phyloP scores from a whole-genome alignment of 2,888 invertebrate species.

The Spodoptera littoralis region DNA sequence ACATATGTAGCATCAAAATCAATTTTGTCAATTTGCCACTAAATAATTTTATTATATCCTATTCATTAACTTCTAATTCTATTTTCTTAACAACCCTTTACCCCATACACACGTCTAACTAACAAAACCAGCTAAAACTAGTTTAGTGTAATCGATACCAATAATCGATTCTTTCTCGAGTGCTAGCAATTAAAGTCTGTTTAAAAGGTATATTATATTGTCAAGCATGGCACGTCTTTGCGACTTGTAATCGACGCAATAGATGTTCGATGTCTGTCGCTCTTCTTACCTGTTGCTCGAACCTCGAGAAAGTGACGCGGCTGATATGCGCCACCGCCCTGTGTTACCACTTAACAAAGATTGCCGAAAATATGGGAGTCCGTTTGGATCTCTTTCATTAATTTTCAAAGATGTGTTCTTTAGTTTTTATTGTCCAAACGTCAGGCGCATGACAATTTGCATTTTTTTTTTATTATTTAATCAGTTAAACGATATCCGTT shows the following conservation, averaged over 20 bases:
- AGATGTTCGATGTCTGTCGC: slow-evolving; percentile 45
- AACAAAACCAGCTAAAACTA: slow-evolving; percentile 21
- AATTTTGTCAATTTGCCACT: not conserved
- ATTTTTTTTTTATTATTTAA: no score
- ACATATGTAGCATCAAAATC: no score
- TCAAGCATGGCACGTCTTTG: slow-evolving; percentile 57
- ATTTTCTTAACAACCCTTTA: slow-evolving; percentile 13
- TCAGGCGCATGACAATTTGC: no score
- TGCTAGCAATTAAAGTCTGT: slow-evolving; percentile 38
- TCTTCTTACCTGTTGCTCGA: slow-evolving; percentile 85
- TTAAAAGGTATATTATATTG: slow-evolving; percentile 27
- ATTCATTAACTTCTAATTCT: not conserved
- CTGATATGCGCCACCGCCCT: slow-evolving; percentile 77
- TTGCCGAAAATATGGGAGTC: slow-evolving; percentile 21
- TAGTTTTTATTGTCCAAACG: no score
- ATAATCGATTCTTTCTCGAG: slow-evolving; percentile 46
- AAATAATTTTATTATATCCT: not conserved
- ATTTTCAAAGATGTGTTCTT: no score
- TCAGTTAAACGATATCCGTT: no score
- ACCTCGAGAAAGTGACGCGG: slow-evolving; percentile 80
- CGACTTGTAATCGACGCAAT: slow-evolving; percentile 45
- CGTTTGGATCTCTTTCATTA: no score
- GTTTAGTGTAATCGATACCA: slow-evolving; percentile 32
- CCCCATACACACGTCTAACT: not conserved
- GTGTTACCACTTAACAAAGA: slow-evolving; percentile 67